Base-by-base conservation (phyloP, 1,140 invertebrate species). In the Eueides isabella region DNA sequence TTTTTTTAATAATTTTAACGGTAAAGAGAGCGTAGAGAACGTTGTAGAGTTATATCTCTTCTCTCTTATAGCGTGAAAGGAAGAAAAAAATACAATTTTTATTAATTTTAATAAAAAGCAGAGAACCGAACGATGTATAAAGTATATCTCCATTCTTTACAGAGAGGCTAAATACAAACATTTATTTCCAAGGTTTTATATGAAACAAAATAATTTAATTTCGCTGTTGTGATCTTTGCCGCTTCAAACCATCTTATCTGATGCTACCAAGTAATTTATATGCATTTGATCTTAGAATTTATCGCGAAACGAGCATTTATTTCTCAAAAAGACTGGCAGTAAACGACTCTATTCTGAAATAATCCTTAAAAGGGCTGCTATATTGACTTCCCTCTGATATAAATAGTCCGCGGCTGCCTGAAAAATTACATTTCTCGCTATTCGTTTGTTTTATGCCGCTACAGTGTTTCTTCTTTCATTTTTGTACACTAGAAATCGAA, bases 341-440 rank as follows among this genome's bases (percentile, higher is more conserved):
- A 67, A 71, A 75, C 67, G 70, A 75, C 74, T 75, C 71, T 71
- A 75, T 75, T 68, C 67, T 41, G 48, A 41, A 68, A 76, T 72
- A 76, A 76, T 72, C 74, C 64, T 72, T 72, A 68, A 75, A 71
- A 72, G 74, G 74, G 55, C 67, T 78, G 74, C 68, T 80, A 75
- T 78, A 77, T 78, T 78, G 78, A 78, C 63, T 80, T 75, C 74
- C 64, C 75, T 75, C 76, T 68, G 72, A 81, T 81, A 85, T 83
- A 85, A 86, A 86, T 86, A 67, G 82, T 82, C 77, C 67, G 83
- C 38, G 85, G 85, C 65, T 66, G 65, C 63, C 71, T 85, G 83
- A 86, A 85, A 86, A 86, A 86, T 86, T 81, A 80, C 79, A 73
- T 62, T 79, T 64, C 74, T 67, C 71, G 73, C 61, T 38, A 77